These are phyloP conservation scores for Drosophila nigromelanica DNA, from an alignment of 1,140 invertebrate species.

Conservation along the genomic window DNA sequence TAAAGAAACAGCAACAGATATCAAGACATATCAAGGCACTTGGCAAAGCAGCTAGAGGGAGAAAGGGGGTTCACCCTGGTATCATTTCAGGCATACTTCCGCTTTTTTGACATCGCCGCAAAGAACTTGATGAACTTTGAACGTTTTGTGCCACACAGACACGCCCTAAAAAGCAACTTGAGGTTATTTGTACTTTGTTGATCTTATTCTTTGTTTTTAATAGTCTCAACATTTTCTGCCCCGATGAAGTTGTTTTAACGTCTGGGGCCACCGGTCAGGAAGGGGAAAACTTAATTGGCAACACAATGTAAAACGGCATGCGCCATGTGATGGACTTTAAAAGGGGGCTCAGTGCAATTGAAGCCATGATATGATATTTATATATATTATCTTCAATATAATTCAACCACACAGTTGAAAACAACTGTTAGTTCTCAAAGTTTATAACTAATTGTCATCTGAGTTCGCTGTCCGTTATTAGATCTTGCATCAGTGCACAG, in stretches of 20 bases:
- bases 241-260: slow-evolving; percentile 67
- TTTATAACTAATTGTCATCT: too few species aligned
- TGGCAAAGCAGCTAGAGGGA: slow-evolving; percentile 19
- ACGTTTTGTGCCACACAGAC: slow-evolving; percentile 6
- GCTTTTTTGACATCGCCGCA: slow-evolving; percentile 40
- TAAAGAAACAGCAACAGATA: slow-evolving; percentile 42
- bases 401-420: too few species aligned
- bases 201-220: slow-evolving; percentile 1
- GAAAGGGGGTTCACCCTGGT: slow-evolving; percentile 17
- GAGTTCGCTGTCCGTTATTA: too few species aligned
- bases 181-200: slow-evolving; percentile 41
- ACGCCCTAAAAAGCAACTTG: slow-evolving; percentile 39
- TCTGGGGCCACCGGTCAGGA: slow-evolving; percentile 52
- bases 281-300: slow-evolving; percentile 62
- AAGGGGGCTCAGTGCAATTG: neutral
- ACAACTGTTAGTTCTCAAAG: too few species aligned
- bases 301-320: slow-evolving; percentile 17
- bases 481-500: too few species aligned
- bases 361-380: neutral
- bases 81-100: slow-evolving; percentile 72
- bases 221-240: slow-evolving; percentile 45
- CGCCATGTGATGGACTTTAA: slow-evolving; percentile 4
- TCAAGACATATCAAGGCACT: slow-evolving; percentile 21
- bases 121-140: slow-evolving; percentile 45
- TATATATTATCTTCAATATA: neutral